These are phyloP conservation scores for Sanderia malayensis DNA, from an alignment of 30 jellyfish, hydroid and myxozoan species.

Conservation along the genomic window DNA sequence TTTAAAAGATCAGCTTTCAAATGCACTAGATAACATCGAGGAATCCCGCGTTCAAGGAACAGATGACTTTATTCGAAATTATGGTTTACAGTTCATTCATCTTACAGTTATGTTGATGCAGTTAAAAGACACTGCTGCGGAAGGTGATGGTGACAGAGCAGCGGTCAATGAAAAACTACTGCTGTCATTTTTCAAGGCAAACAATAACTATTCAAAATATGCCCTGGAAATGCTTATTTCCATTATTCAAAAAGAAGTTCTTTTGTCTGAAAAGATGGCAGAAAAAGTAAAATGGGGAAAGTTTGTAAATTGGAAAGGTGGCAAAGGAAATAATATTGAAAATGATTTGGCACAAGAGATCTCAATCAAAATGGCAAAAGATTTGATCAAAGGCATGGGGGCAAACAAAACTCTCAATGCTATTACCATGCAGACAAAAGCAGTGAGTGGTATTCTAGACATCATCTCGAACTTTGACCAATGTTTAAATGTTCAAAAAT, in stretches of 20 bases:
- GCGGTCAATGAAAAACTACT: not conserved
- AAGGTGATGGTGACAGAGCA: conserved; percentile 4
- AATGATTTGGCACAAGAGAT: conserved; percentile 12
- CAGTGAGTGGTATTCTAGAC: not conserved
- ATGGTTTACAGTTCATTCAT: not conserved
- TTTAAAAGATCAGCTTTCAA: too few species aligned
- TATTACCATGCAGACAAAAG: not conserved
- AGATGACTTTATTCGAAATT: not conserved
- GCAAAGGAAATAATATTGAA: not conserved
- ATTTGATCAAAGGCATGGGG: not conserved
- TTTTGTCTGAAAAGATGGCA: not conserved
- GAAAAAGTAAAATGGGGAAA: conserved; percentile 5
- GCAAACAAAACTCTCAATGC: not conserved
- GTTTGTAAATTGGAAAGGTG: conserved; percentile 15
- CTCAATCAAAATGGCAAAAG: not conserved
- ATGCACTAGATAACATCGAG: too few species aligned
- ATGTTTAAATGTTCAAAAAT: not conserved
- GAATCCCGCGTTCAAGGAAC: too few species aligned
- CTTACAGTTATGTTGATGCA: conserved; percentile 18
- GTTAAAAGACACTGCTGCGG: conserved; percentile 30
- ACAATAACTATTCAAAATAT: not conserved
- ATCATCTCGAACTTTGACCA: not conserved
- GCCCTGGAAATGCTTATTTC: conserved; percentile 4
- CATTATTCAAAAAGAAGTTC: not conserved
- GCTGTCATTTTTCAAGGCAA: not conserved